These are phyloP conservation scores for Drymonia ruficornis DNA, from an alignment of 2,888 invertebrate genomes.

Conservation along the genomic window DNA sequence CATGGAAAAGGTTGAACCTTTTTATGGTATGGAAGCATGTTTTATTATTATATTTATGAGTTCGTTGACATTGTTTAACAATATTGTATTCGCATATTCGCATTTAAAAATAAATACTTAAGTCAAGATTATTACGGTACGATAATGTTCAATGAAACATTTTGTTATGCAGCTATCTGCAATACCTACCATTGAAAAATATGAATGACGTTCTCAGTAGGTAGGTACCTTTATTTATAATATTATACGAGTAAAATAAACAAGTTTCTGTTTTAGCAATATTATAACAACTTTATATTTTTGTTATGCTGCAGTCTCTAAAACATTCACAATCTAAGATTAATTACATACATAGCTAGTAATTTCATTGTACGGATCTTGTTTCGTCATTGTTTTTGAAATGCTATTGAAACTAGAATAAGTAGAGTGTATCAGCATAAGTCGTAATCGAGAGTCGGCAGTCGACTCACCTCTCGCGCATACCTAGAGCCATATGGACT, in stretches of 20 bases:
- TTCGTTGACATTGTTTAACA: conserved; percentile 40
- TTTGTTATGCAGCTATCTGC: not conserved
- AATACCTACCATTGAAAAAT: not conserved
- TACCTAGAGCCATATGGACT: conserved; percentile 52
- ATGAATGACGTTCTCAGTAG: not conserved
- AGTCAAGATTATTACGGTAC: too few relatives aligned
- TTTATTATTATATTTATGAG: conserved; percentile 48
- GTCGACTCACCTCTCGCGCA: conserved; percentile 50
- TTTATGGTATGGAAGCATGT: conserved; percentile 66
- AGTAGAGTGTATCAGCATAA: conserved; percentile 45
- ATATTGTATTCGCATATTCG: conserved; percentile 25
- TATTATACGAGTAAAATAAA: too few relatives aligned
- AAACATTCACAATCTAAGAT: not conserved
- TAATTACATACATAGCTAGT: not conserved
- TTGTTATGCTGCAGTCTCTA: not conserved
- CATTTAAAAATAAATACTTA: conserved; percentile 8
- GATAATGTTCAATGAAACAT: not conserved
- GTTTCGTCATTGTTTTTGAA: conserved; percentile 36
- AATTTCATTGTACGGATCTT: conserved; percentile 13
- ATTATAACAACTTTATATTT: too few relatives aligned
- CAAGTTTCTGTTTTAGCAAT: too few relatives aligned
- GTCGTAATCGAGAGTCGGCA: conserved; percentile 44
- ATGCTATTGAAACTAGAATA: conserved; percentile 35
- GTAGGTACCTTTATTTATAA: not conserved
- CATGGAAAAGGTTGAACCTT: conserved; percentile 53